Evolutionary conservation across 64 coral and sea anemone genomes (phyloP), one percentile per base, ranked within the genome.

Genomic region (Actinia equina): DNA sequence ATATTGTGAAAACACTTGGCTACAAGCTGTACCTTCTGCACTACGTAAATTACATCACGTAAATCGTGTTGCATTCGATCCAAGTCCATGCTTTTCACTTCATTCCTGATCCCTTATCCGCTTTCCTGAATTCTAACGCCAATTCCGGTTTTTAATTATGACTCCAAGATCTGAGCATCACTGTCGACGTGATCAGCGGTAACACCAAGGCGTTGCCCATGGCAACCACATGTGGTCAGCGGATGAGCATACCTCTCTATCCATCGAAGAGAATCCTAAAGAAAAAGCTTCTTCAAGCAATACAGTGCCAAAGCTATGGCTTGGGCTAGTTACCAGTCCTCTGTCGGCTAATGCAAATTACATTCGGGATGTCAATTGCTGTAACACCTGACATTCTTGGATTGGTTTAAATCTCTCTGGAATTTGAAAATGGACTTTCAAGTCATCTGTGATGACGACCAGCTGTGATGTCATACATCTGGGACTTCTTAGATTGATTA

Each of bases 201-300:
- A 96, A 96, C 52, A 96, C 94, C 22, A 96, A 90, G 20, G 94
- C 94, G 88, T 96, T 96, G 74, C 94, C 94, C n/a, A 96, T 96
- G 94, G 94, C 94, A 93, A 97, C 91, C 17, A 97, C 94, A 6
- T 97, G 91, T 20, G 94, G 94, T 87, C 94, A 97, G 88, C 94
- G 94, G 46, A 97, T 97, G 94, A 93, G 91, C 70, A 93, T 97
- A 80, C 94, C 94, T 17, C 78, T 97, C 17, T 97, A 97, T 65
- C 91, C 94, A 20, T 97, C 94, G 9, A 89, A 89, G 76, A 93
- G 88, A 59, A 91, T 97, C 17, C 61, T 97, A 12, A 97, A 93
- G 88, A 85, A 90, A 19, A 97, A 97, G 63, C 85, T 97, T 20
- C 61, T 97, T 6, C 94, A 97, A 83, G 94, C 94, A 3, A 97